Evolutionary conservation across 2,888 invertebrate species (phyloP).

Genomic region (Clepsis dumicolana): DNA sequence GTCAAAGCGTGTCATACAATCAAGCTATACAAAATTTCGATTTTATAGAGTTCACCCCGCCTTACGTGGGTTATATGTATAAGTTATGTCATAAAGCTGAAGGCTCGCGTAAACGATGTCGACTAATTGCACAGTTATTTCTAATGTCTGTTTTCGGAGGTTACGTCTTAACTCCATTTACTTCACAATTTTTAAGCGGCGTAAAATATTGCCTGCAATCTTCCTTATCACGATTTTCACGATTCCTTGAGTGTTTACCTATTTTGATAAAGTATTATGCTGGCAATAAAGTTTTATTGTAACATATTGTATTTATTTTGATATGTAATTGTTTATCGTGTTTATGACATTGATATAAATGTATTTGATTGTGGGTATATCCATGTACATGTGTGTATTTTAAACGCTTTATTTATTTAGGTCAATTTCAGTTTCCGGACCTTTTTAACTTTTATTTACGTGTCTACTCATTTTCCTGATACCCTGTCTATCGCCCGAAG

Average conservation of each 20-base stretch:
- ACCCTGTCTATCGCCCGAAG: too few species aligned
- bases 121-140: constrained; percentile 33
- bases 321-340: too few species aligned
- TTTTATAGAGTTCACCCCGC: background rate
- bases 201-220: constrained; percentile 9
- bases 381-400: too few species aligned
- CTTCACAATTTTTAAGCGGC: constrained; percentile 12
- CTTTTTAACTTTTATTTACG: too few species aligned
- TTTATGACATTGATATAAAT: too few species aligned
- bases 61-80: constrained; percentile 7
- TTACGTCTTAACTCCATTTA: constrained; percentile 31
- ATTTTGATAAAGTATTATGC: background rate
- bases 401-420: too few species aligned
- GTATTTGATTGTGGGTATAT: too few species aligned
- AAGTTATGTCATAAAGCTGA: constrained; percentile 28
- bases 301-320: too few species aligned
- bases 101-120: constrained; percentile 24
- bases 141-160: constrained; percentile 25
- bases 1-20: background rate
- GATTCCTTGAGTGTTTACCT: background rate
- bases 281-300: background rate
- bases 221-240: constrained; percentile 8
- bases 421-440: too few species aligned
- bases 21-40: background rate
- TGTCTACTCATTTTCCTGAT: too few species aligned